Percentiles rank a stretch among this genome's conserved stretches.
These are phyloP conservation scores for Callithrix jacchus DNA, from an alignment of 2,113 vertebrate species.

Conservation along the genomic window DNA sequence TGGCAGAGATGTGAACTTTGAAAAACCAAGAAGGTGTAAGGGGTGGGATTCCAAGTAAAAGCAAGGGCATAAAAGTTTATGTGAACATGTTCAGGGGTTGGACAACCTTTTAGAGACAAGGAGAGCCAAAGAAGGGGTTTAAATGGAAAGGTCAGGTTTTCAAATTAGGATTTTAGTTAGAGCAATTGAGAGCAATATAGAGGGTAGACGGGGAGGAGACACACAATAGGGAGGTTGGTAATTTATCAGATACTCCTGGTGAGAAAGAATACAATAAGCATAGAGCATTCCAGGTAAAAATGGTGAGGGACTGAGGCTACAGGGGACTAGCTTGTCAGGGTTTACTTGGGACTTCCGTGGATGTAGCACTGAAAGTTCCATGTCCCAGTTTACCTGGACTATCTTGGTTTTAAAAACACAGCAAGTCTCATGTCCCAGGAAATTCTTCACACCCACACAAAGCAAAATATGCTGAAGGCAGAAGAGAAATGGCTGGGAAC, in stretches of 20 bases:
- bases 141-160: neutral
- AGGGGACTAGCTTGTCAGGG: neutral
- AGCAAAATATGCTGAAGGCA: neutral
- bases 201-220: neutral
- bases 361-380: neutral
- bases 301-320: neutral
- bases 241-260: neutral
- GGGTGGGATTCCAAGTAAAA: neutral
- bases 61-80: neutral
- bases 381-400: neutral
- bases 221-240: neutral
- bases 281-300: neutral
- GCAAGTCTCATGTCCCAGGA: neutral
- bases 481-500: neutral
- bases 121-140: neutral
- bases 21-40: neutral
- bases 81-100: neutral
- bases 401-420: neutral
- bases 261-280: neutral
- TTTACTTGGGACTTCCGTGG: neutral
- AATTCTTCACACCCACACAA: neutral
- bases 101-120: neutral
- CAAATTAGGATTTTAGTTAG: neutral
- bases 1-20: neutral
- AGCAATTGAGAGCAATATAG: neutral